phyloP scores from a whole-genome alignment of 2,113 vertebrate genomes.

The Ameiurus melas region DNA sequence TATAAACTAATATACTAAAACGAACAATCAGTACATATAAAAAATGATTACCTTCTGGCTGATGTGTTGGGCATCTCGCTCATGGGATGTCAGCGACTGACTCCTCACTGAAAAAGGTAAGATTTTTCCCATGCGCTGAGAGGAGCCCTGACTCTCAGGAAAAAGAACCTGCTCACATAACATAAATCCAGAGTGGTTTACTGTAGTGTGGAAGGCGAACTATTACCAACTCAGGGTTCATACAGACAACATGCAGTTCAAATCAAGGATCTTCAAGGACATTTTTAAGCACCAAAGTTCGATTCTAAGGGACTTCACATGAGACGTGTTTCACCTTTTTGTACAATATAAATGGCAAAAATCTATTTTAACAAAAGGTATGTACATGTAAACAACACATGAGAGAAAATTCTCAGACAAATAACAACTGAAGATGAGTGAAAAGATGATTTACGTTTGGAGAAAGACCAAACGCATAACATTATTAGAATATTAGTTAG shows the following conservation, averaged over 20 bases:
- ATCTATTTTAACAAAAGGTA: background rate
- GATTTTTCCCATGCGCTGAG: constrained; percentile 53
- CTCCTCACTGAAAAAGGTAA: constrained; percentile 58
- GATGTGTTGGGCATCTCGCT: constrained; percentile 18
- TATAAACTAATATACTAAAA: background rate
- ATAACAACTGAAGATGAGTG: background rate
- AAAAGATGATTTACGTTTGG: background rate
- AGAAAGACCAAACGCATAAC: background rate
- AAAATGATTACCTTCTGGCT: constrained; percentile 28
- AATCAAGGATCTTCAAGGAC: background rate
- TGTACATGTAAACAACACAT: background rate
- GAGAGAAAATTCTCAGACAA: background rate
- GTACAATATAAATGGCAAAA: background rate
- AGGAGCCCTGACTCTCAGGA: constrained; percentile 82
- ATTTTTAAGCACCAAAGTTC: background rate
- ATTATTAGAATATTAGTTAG: background rate
- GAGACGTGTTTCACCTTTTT: background rate
- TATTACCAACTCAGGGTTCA: too few species aligned
- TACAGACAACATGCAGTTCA: background rate
- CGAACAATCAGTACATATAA: background rate
- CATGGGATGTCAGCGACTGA: constrained; percentile 49
- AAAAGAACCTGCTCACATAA: constrained; percentile 73
- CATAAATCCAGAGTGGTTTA: background rate
- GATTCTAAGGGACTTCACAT: background rate
- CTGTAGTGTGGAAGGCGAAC: background rate